Base-by-base conservation (phyloP, 2,797 vertebrate genomes). In the Thalassophryne amazonica region DNA sequence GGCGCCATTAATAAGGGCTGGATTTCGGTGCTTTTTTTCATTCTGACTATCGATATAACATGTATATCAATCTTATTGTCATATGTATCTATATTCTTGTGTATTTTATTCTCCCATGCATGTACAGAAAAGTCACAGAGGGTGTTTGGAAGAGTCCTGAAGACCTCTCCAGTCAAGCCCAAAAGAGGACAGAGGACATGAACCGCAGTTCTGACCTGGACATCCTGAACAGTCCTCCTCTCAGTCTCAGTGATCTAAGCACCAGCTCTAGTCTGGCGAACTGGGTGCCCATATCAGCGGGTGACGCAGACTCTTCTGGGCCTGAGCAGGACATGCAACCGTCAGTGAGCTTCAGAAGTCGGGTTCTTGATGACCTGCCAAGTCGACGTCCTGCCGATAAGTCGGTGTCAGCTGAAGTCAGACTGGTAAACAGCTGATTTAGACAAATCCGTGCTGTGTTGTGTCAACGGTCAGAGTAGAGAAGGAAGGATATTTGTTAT, bases 361-460 rank as follows among this genome's bases (percentile, higher is more conserved):
- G 92, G 19, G 86, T 83, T 5, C 81, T 88, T 0, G 91, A 93
- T 0, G 95, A 98, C 11, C 80, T 91, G 19, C 84, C 92, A 3
- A 68, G 86, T 43, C 93, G 94, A 50, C 93, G 93, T 55, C 92
- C 91, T 0, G 55, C 69, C 0, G 95, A 98, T 55, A 97, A 95
- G 71, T 91, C 91, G 0, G 92, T 97, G 42, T 94, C 94, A 0
- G 93, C 95, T 3, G 96, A 98, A 93, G 96, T 98, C 61, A 86
- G 92, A 58, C 77, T 91, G 88, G 90, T 92, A 89, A 81, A 41
- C n/a, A 53, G 18, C 25, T 45, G 29, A 29, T 62, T 17, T 20
- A n/a, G 35, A 53, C 47, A 4, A 17, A 27, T 18, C 8, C 9
- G 18, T 41, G 40, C 23, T 20, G 12, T 30, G 12, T 7, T 45